Evolutionary conservation across 2,113 vertebrate species (phyloP).

Genomic region (Sorex araneus): DNA sequence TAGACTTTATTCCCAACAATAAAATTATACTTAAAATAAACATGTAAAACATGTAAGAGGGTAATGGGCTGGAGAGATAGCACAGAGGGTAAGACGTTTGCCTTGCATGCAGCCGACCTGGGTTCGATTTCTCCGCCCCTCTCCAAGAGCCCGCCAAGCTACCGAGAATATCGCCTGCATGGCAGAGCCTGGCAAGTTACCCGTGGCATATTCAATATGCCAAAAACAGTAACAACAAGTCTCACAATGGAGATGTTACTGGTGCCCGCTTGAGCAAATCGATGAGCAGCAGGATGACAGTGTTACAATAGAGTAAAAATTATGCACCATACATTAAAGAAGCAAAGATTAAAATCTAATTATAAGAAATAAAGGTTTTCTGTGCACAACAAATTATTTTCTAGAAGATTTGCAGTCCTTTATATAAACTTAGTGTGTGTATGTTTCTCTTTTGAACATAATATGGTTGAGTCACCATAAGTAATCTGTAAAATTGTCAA

Average conservation of each 20-base stretch:
- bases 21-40: constrained; percentile 22
- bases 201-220: no score
- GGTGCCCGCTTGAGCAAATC: no score
- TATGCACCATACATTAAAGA: background rate
- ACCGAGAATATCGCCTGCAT: no score
- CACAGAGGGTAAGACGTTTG: no score
- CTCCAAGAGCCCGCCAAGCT: no score
- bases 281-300: no score
- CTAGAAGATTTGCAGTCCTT: background rate
- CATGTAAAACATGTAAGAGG: background rate
- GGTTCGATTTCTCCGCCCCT: no score
- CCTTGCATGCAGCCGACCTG: no score
- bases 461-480: constrained; percentile 13
- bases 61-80: no score
- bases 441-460: background rate
- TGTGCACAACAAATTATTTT: background rate
- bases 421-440: background rate
- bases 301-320: background rate
- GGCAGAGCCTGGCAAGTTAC: no score
- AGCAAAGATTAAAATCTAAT: constrained; percentile 12
- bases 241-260: no score
- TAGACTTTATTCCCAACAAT: constrained; percentile 39
- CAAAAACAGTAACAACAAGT: no score
- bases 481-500: constrained; percentile 54
- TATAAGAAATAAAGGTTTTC: background rate